These are phyloP conservation scores for Heteromurus nitidus DNA, from an alignment of 2,888 invertebrate species.

Conservation along the genomic window DNA sequence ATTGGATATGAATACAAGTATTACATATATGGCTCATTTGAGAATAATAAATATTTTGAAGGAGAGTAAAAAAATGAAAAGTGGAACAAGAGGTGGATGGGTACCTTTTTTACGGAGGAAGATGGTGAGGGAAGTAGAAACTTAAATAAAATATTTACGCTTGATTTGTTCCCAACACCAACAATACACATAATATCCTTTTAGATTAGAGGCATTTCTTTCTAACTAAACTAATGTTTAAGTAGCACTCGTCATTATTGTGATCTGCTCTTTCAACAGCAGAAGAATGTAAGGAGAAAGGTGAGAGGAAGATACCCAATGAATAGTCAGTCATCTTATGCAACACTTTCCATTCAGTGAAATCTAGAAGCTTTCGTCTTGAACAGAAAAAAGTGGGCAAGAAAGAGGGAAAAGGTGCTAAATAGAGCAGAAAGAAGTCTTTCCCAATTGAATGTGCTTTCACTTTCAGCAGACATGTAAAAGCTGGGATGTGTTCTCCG, in stretches of 20 bases:
- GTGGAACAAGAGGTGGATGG: not conserved
- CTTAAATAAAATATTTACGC: not conserved
- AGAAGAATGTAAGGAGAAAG: not conserved
- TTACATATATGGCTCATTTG: slow-evolving; percentile 4
- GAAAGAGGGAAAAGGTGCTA: slow-evolving; percentile 22
- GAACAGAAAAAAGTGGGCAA: too few relatives aligned
- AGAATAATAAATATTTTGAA: not conserved
- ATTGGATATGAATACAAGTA: slow-evolving; percentile 17
- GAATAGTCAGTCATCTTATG: too few relatives aligned
- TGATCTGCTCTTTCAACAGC: too few relatives aligned
- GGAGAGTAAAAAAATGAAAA: not conserved
- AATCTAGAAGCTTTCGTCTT: too few relatives aligned
- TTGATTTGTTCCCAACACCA: not conserved
- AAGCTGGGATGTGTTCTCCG: slow-evolving; percentile 11
- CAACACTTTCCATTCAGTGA: too few relatives aligned
- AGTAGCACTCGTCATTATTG: too few relatives aligned
- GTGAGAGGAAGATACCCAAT: too few relatives aligned
- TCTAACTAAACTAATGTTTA: too few relatives aligned
- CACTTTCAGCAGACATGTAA: slow-evolving; percentile 11
- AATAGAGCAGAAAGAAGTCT: slow-evolving; percentile 46
- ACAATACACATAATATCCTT: not conserved
- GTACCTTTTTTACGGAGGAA: not conserved
- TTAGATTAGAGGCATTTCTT: too few relatives aligned
- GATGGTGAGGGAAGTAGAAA: not conserved
- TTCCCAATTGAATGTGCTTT: slow-evolving; percentile 40